phyloP scores from a whole-genome alignment of 2,113 vertebrate species.

The Oncorhynchus gorbuscha region DNA sequence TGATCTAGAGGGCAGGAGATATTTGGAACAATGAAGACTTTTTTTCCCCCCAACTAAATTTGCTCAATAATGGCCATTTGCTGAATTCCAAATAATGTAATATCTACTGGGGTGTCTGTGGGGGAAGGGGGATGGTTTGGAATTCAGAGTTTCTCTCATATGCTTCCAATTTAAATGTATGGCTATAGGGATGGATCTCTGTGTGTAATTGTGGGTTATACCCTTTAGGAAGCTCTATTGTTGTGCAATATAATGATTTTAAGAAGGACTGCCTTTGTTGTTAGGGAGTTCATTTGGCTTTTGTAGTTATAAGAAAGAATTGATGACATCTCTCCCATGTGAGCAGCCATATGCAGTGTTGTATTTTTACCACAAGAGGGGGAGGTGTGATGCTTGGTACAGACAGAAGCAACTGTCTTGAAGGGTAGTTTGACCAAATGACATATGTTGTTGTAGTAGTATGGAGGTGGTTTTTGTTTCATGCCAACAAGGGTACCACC shows the following conservation, averaged over 20 bases:
- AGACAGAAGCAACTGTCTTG: no score
- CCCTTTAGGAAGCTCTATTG: neutral
- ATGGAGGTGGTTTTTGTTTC: no score
- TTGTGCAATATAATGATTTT: neutral
- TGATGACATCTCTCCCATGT: no score
- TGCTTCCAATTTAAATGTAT: neutral
- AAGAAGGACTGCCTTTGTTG: neutral
- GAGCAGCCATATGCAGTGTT: neutral
- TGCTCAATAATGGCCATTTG: neutral
- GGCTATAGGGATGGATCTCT: neutral
- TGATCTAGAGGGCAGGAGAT: neutral
- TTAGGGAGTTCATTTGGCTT: neutral
- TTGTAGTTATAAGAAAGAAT: neutral
- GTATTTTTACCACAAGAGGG: neutral
- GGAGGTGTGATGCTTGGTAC: neutral
- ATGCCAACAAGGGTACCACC: no score
- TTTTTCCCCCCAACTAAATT: no score
- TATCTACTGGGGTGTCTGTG: no score
- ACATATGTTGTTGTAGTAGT: no score
- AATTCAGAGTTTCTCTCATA: neutral
- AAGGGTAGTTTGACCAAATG: no score
- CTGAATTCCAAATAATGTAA: no score
- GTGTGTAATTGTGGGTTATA: neutral
- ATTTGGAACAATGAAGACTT: neutral
- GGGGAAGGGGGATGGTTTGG: no score